Evolutionary conservation across 1,140 invertebrate species (phyloP).

Genomic region (Drosophila kohkoa): DNA sequence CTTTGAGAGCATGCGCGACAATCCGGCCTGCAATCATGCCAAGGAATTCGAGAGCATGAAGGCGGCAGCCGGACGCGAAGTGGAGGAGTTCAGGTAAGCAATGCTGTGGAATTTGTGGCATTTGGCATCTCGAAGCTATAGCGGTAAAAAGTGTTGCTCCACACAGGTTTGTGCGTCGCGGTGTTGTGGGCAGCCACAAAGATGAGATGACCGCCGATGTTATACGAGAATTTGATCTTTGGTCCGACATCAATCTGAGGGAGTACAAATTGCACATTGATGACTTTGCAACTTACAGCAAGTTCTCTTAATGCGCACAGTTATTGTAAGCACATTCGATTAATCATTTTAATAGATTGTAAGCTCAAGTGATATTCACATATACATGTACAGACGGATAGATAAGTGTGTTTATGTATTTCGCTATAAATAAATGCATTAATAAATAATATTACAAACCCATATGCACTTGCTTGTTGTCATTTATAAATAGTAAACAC

Average conservation of each 20-base stretch:
- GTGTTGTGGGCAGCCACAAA: slow-evolving; percentile 89
- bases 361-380: slow-evolving; percentile 61
- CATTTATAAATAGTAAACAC: neutral
- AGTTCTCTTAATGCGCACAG: slow-evolving; percentile 27
- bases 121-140: neutral
- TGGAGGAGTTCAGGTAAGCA: slow-evolving; percentile 78
- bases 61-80: slow-evolving; percentile 70
- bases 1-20: slow-evolving; percentile 89
- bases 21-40: slow-evolving; percentile 87
- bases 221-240: slow-evolving; percentile 86
- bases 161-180: slow-evolving; percentile 87
- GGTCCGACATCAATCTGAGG: slow-evolving; percentile 86
- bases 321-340: slow-evolving; percentile 37
- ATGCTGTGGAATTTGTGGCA: neutral
- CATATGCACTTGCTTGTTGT: neutral
- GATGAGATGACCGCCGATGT: slow-evolving; percentile 86
- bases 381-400: slow-evolving; percentile 3
- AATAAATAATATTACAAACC: slow-evolving; percentile 13
- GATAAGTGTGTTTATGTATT: slow-evolving; percentile 4
- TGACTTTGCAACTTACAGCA: slow-evolving; percentile 73
- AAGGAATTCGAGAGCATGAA: slow-evolving; percentile 85
- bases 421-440: slow-evolving; percentile 10
- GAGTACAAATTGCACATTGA: slow-evolving; percentile 71
- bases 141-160: slow-evolving; percentile 40
- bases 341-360: slow-evolving; percentile 54